A percentile compares a stretch with the other conserved stretches of the same genome.
Conservation (phyloP, 2,888 invertebrate species). For the Eurytoma adleriae region DNA sequence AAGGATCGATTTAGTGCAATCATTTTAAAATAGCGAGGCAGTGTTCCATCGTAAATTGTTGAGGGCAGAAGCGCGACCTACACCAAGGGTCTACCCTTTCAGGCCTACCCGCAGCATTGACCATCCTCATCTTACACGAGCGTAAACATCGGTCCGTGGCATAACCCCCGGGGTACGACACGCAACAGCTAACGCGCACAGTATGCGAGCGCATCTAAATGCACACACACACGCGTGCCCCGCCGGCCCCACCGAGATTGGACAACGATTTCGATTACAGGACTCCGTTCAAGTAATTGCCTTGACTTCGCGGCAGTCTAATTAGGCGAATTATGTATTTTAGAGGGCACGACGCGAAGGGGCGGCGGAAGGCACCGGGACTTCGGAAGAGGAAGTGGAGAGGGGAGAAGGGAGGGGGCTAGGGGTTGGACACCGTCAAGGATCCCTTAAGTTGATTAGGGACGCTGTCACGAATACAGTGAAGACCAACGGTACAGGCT, state of each 20-base stretch:
- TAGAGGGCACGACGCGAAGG: conserved; percentile 3
- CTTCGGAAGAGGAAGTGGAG: not conserved
- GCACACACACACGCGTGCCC: not conserved
- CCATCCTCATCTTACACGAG: conserved; percentile 31
- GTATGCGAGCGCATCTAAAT: not conserved
- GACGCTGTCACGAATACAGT: not conserved
- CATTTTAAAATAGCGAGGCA: too few species aligned
- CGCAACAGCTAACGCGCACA: not conserved
- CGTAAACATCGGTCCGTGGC: conserved; percentile 27
- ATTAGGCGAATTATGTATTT: conserved; percentile 54
- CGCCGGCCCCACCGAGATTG: conserved; percentile 16
- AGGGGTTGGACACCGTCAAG: conserved; percentile 22
- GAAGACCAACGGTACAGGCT: not conserved
- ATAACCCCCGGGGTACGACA: not conserved
- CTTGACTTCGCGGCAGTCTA: conserved; percentile 36
- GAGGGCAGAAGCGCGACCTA: too few species aligned
- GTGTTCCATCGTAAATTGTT: too few species aligned
- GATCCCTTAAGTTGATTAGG: conserved; percentile 46
- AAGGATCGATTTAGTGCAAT: too few species aligned
- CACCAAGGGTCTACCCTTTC: not conserved
- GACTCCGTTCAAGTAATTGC: conserved; percentile 33
- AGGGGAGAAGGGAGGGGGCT: not conserved
- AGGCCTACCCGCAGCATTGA: not conserved
- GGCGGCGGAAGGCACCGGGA: not conserved
- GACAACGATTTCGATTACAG: conserved; percentile 50